Base-by-base conservation (phyloP, 2,797 vertebrate genomes). In the Odontamblyopus lacepedii region DNA sequence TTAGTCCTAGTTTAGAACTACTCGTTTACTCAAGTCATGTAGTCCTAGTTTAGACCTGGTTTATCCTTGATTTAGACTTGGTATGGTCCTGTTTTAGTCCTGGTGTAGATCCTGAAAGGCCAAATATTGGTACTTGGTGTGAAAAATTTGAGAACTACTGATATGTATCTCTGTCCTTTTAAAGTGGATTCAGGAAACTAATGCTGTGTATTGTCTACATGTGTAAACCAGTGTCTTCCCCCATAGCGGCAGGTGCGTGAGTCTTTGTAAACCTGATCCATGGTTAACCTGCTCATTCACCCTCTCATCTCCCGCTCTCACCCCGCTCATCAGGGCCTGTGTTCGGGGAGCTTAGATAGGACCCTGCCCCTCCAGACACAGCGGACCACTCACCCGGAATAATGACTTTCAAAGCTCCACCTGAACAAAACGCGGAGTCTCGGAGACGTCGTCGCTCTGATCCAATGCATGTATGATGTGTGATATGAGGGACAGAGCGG, bases 331-430 rank as follows among this genome's bases (percentile, higher is more conserved):
- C 65, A 80, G 55, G 75, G 82, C 75, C 70, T 74, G 50, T 59
- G 70, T 63, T 19, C 68, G 53, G 68, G 76, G 67, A 72, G 23
- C 18, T 26, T 48, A 2, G 9, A 57, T 71, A 71, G 55, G 13
- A 70, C 29, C 62, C 61, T 63, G 64, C 32, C 26, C 29, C 61
- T 50, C 51, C 57, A 6, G 51, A 71, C 70, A 71, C 53, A 70
- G 55, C 19, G 61, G 67, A 69, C 27, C 77, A 67, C 78, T 85
- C 76, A 86, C 73, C 84, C 76, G 84, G 75, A 85, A 84, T 83
- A 86, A 87, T 82, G 85, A 83, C 81, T 80, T 87, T 81, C n/a
- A 41, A 32, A 67, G 35, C 69, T 77, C 75, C 74, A 82, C 78
- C 78, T 84, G 53, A 55, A 81, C 69, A 76, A 76, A 84, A 77